Evolutionary conservation across 2,797 vertebrate species (phyloP).

Genomic region (Acridotheres tristis): DNA sequence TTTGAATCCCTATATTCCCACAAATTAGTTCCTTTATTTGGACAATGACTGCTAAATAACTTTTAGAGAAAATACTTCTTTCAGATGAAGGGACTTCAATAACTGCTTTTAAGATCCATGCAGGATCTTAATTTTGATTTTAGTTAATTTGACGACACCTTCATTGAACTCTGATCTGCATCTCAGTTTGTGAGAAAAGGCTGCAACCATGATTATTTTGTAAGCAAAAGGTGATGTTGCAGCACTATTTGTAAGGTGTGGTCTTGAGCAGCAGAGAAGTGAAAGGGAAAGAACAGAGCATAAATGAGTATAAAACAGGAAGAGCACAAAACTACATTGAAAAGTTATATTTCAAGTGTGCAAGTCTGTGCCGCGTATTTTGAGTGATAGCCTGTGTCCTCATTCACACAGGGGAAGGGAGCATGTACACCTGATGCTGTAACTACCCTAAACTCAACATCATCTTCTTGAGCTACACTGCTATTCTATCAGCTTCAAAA

Average conservation of each 20-base stretch:
- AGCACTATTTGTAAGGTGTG: rapidly evolving
- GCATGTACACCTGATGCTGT: not conserved
- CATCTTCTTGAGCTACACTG: not conserved
- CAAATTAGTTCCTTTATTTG: not conserved
- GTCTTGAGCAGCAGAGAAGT: not conserved
- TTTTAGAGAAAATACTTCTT: not conserved
- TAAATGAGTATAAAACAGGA: not conserved
- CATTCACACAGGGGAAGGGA: not conserved
- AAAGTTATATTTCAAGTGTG: rapidly evolving
- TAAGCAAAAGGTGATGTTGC: not conserved
- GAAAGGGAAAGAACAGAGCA: not conserved
- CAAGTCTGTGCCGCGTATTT: not conserved
- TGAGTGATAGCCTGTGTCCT: not conserved
- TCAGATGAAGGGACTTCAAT: not conserved
- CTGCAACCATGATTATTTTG: not conserved
- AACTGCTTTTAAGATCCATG: not conserved
- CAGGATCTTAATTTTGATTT: not conserved
- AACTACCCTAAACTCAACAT: not conserved
- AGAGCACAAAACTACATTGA: not conserved
- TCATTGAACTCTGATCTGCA: not conserved
- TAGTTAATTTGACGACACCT: not conserved
- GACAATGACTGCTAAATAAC: not conserved
- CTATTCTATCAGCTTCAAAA: not conserved
- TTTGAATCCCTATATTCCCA: not conserved
- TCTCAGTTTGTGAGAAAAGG: not conserved